phyloP scores from a whole-genome alignment of 64 coral and sea anemone genomes.

The Montipora efflorescens region DNA sequence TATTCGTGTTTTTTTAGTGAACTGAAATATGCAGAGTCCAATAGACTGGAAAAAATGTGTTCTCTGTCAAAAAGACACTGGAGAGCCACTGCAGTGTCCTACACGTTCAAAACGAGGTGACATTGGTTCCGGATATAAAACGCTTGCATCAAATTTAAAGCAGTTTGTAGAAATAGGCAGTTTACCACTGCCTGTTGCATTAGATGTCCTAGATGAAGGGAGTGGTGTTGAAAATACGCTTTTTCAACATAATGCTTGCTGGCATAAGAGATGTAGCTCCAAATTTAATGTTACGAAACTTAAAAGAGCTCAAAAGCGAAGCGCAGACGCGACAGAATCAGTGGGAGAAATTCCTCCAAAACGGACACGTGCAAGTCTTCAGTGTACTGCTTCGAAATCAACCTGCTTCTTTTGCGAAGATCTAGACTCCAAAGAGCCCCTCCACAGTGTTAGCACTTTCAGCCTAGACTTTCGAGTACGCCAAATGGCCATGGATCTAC shows the following conservation, averaged over 20 bases:
- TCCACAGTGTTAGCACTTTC: slow-evolving; percentile 66
- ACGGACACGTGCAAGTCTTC: slow-evolving; percentile 51
- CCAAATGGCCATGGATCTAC: slow-evolving; percentile 36
- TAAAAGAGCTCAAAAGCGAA: slow-evolving; percentile 58
- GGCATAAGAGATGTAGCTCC: slow-evolving; percentile 70
- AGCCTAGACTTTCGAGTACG: slow-evolving; percentile 53
- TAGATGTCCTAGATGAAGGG: too few relatives aligned
- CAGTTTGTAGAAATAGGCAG: too few relatives aligned
- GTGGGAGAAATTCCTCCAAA: slow-evolving; percentile 31
- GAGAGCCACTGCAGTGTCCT: too few relatives aligned
- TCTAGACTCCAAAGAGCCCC: slow-evolving; percentile 50
- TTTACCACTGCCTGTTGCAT: too few relatives aligned
- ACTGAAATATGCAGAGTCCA: too few relatives aligned
- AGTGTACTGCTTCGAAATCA: slow-evolving; percentile 22
- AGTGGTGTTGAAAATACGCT: slow-evolving; percentile 47
- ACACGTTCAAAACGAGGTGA: too few relatives aligned
- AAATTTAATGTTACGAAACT: slow-evolving; percentile 72
- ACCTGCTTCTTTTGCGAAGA: slow-evolving; percentile 65
- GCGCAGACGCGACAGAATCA: slow-evolving; percentile 10
- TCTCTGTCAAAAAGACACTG: too few relatives aligned
- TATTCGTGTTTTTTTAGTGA: too few relatives aligned
- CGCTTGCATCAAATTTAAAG: too few relatives aligned
- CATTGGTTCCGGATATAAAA: too few relatives aligned
- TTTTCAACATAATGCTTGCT: slow-evolving; percentile 48
- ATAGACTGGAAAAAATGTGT: too few relatives aligned